These are phyloP conservation scores for Lasiommata megera DNA, from an alignment of 2,888 invertebrate species.

Conservation along the genomic window DNA sequence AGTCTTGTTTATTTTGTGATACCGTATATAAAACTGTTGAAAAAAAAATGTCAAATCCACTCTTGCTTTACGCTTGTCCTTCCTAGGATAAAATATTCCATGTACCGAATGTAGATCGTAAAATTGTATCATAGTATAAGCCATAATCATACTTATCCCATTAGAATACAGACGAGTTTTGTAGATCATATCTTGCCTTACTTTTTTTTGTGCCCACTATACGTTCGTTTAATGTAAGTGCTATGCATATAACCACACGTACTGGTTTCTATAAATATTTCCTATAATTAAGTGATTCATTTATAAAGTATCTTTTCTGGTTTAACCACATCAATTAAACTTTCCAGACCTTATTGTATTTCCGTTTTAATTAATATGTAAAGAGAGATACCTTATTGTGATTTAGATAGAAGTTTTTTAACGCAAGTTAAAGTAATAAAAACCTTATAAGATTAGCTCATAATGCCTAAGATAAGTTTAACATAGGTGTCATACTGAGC, in stretches of 20 bases:
- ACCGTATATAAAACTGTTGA: not conserved
- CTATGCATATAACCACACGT: not conserved
- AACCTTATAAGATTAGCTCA: too few species aligned
- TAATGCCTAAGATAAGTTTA: too few species aligned
- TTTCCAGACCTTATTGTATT: not conserved
- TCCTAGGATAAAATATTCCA: constrained; percentile 27
- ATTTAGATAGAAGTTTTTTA: too few species aligned
- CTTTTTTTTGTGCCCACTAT: not conserved
- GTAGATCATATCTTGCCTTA: not conserved
- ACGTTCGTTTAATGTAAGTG: not conserved
- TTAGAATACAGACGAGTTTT: not conserved
- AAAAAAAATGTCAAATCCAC: constrained; percentile 2
- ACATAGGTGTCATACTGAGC: too few species aligned
- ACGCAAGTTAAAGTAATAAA: too few species aligned
- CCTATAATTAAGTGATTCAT: not conserved
- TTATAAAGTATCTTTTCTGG: not conserved
- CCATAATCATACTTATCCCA: constrained; percentile 1
- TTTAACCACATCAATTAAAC: not conserved
- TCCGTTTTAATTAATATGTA: too few species aligned
- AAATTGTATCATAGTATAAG: too few species aligned
- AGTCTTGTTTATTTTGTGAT: not conserved
- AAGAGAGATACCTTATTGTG: too few species aligned
- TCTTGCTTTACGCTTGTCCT: constrained; percentile 19
- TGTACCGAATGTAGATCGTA: not conserved
- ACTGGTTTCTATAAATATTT: constrained; percentile 4